Base-by-base conservation (phyloP, 2,797 vertebrate genomes). In the Parauchenoglanis ngamensis region DNA sequence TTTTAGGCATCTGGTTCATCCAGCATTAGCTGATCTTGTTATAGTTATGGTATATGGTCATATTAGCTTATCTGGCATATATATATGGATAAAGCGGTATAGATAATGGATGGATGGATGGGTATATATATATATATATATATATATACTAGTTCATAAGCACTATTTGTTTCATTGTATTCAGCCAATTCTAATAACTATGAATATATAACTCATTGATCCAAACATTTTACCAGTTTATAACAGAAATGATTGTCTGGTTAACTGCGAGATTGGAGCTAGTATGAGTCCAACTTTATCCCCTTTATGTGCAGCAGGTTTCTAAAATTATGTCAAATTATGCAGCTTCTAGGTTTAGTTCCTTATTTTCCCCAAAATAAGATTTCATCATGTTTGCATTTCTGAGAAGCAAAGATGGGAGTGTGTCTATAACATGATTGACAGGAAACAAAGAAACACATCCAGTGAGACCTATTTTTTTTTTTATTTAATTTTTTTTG, bases 311-410 rank as follows among this genome's bases (percentile, higher is more conserved):
- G 46, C 25, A n/a, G 25, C 12, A 17, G 73, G 12, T 56, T 77
- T 40, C 31, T 57, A 59, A 77, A 79, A 79, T 59, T 57, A 21
- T 57, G 54, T 40, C 28, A 79, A 59, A 57, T 57, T 40, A 59
- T 23, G 21, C 76, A 57, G 19, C 8, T 35, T 21, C 21, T 23
- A 44, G 11, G 25, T 59, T 59, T 25, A 46, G 56, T 25, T 78
- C 76, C 28, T 35, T 54, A 7, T 19, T 31, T 35, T 5, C 1
- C 0, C 13, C 6, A 17, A 4, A 31, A 40, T 78, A 21, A 10
- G 28, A 54, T 54, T 77, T 77, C n/a, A 54, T 77, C n/a, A 77
- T 31, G 12, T 78, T 78, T 31, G 15, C 75, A 54, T 77, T 77
- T 31, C n/a, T 19, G 3, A 56, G 28, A 54, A 35, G 31, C 8